phyloP scores from a whole-genome alignment of 2,888 invertebrate genomes.

The Oithona nana region DNA sequence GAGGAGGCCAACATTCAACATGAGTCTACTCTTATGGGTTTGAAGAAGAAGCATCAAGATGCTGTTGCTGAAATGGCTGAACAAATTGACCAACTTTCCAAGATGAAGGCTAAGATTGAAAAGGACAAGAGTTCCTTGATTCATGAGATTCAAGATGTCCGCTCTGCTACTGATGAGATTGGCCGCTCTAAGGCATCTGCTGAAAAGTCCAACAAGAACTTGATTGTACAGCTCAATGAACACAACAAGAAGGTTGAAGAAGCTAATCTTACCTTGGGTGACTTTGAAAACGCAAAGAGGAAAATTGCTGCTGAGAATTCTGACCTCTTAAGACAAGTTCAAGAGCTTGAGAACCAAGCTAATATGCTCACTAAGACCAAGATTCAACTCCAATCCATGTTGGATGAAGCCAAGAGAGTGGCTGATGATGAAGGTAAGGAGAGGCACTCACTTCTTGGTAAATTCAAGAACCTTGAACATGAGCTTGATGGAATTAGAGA shows the following conservation, averaged over 20 bases:
- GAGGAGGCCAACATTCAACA: slow-evolving; percentile 98
- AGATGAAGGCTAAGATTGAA: slow-evolving; percentile 93
- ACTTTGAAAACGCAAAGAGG: slow-evolving; percentile 93
- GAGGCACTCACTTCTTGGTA: slow-evolving; percentile 27
- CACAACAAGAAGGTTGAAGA: slow-evolving; percentile 90
- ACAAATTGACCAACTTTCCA: slow-evolving; percentile 98
- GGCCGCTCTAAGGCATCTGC: slow-evolving; percentile 86
- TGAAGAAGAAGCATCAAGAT: slow-evolving; percentile 99
- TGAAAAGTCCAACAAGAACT: slow-evolving; percentile 95
- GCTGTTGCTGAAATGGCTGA: slow-evolving; percentile 98
- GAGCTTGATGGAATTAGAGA: slow-evolving; percentile 60
- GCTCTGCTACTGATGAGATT: slow-evolving; percentile 77
- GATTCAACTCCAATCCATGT: slow-evolving; percentile 50
- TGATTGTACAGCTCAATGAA: slow-evolving; percentile 87
- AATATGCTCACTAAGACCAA: slow-evolving; percentile 27
- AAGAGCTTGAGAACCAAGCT: slow-evolving; percentile 77
- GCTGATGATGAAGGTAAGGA: slow-evolving; percentile 53
- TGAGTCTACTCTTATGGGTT: slow-evolving; percentile 82
- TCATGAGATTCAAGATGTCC: slow-evolving; percentile 77
- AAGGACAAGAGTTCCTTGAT: slow-evolving; percentile 75
- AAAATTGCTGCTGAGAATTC: slow-evolving; percentile 92
- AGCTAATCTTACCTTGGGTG: slow-evolving; percentile 84
- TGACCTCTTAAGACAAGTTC: slow-evolving; percentile 65
- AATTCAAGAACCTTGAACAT: slow-evolving; percentile 35
- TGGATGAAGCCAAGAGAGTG: slow-evolving; percentile 57